Percentiles rank a stretch among this genome's conserved stretches.
Conservation (phyloP, 2,888 invertebrate species). For the Myopa testacea region DNA sequence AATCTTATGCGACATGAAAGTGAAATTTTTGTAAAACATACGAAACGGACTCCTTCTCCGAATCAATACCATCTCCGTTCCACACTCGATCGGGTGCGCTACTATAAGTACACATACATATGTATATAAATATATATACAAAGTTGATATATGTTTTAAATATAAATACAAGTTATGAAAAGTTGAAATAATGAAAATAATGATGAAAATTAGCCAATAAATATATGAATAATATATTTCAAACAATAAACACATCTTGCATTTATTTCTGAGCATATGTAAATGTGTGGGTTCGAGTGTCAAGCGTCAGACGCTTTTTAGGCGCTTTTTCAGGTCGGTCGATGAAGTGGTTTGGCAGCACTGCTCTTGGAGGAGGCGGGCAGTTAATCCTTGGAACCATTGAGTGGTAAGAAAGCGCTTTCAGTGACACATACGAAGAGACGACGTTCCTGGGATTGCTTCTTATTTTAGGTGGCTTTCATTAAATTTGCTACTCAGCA, state of each 20-base stretch:
- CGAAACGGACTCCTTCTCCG: not conserved
- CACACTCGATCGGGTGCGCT: not conserved
- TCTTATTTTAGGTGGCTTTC: too few relatives aligned
- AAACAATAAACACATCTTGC: constrained; percentile 58
- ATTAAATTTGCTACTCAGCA: too few relatives aligned
- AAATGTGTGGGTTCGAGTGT: not conserved
- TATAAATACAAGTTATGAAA: constrained; percentile 50
- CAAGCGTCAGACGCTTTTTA: not conserved
- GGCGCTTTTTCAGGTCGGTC: constrained; percentile 6
- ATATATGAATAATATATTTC: constrained; percentile 67
- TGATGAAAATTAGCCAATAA: constrained; percentile 61
- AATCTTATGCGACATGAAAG: not conserved
- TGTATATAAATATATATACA: constrained; percentile 43
- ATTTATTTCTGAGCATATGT: not conserved
- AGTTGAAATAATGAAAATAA: constrained; percentile 51
- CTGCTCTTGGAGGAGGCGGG: too few relatives aligned
- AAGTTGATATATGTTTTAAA: constrained; percentile 38
- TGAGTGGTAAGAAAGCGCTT: too few relatives aligned
- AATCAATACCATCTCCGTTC: not conserved
- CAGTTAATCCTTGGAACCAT: too few relatives aligned
- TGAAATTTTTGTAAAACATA: too few relatives aligned
- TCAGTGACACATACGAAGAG: too few relatives aligned
- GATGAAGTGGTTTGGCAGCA: not conserved
- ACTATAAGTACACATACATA: constrained; percentile 15
- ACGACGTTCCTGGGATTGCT: too few relatives aligned